Evolutionary conservation across 2,797 vertebrate genomes (phyloP).

Genomic region (Melopsittacus undulatus): DNA sequence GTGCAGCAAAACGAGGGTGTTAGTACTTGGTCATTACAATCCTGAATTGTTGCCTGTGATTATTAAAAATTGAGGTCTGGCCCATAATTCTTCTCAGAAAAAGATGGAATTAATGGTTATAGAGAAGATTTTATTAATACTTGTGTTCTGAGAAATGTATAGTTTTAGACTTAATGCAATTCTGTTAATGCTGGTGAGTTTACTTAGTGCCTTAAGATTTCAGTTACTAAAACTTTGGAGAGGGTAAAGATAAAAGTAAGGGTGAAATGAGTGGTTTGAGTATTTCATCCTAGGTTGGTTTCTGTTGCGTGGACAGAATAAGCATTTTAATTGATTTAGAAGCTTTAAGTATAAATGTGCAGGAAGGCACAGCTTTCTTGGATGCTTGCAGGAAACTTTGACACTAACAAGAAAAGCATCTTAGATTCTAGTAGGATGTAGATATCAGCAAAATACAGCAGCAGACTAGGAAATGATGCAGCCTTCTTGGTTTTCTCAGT

Average conservation of each 20-base stretch:
- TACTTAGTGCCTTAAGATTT: slow-evolving; percentile 35
- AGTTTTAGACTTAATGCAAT: slow-evolving; percentile 23
- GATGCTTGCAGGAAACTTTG: neutral
- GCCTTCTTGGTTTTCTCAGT: neutral
- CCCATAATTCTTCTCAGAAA: neutral
- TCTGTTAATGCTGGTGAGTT: slow-evolving; percentile 43
- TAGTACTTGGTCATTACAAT: neutral
- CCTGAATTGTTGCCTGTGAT: neutral
- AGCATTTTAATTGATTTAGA: slow-evolving; percentile 54
- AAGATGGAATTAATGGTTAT: neutral
- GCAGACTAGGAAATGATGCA: neutral
- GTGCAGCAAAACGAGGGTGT: neutral
- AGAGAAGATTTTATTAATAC: neutral
- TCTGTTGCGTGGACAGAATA: slow-evolving; percentile 42
- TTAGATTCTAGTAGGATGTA: neutral
- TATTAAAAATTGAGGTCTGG: neutral
- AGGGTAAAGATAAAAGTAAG: neutral
- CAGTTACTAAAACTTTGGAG: neutral
- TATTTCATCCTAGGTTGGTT: neutral
- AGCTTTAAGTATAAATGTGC: neutral
- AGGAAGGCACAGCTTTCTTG: neutral
- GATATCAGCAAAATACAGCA: neutral
- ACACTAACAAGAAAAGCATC: neutral
- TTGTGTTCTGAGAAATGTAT: neutral
- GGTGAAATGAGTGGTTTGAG: neutral